Percentiles rank a stretch among this genome's conserved stretches.
Conservation (phyloP, 2,113 vertebrate species). For the Ia io region DNA sequence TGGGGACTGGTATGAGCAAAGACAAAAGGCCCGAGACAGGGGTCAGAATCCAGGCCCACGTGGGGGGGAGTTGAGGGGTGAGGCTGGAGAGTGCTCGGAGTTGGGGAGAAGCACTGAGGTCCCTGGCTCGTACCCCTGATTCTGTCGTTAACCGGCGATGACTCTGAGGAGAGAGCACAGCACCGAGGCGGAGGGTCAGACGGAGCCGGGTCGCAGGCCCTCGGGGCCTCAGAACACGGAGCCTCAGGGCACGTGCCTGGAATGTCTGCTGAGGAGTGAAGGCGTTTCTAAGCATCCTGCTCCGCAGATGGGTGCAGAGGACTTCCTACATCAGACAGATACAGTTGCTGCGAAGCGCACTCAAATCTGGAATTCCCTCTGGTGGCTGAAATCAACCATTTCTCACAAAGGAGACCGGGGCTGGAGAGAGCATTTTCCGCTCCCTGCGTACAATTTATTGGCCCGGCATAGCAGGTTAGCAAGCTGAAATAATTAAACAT, state of each 20-base stretch:
- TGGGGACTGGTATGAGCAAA: background rate
- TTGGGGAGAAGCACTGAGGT: background rate
- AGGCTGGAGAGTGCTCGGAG: background rate
- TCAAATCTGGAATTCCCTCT: slow-evolving; percentile 48
- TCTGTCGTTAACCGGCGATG: background rate
- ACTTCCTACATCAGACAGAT: background rate
- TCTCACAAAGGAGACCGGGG: slow-evolving; percentile 63
- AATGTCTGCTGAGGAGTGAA: slow-evolving; percentile 52
- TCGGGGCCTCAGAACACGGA: background rate
- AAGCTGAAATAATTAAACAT: slow-evolving; percentile 78
- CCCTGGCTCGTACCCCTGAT: background rate
- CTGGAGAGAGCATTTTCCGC: slow-evolving; percentile 59
- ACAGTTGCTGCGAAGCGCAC: background rate
- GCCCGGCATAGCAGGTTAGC: slow-evolving; percentile 75
- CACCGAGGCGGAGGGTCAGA: background rate
- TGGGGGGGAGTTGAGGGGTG: background rate
- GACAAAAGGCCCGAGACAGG: background rate
- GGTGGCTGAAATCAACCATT: slow-evolving; percentile 55
- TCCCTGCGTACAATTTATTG: slow-evolving; percentile 67
- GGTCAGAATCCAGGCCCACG: background rate
- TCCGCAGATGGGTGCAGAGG: slow-evolving; percentile 14
- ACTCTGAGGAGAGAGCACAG: background rate
- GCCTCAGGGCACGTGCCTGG: background rate
- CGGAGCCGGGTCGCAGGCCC: background rate
- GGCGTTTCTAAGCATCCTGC: slow-evolving; percentile 1